Evolutionary conservation across 2,113 vertebrate genomes (phyloP), one percentile per base, ranked within the genome.

Genomic region (Rhynchomys soricoides): DNA sequence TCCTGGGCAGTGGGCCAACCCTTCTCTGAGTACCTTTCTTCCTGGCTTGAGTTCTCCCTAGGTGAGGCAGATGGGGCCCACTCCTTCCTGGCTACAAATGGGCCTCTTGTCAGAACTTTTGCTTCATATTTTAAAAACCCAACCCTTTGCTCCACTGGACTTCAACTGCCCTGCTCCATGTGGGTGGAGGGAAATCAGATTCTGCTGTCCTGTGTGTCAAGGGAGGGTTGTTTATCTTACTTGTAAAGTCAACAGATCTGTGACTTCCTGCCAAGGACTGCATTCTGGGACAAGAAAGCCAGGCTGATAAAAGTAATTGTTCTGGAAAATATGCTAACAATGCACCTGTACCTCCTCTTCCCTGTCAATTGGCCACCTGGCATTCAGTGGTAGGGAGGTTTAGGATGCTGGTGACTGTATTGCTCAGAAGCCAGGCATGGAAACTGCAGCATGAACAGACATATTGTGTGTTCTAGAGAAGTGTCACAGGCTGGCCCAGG

Each of bases 141-240:
- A 82, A 21, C 66, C 59, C 90, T 91, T 37, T 55, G 19, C 45
- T 92, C 87, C 86, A 59, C 91, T 55, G 43, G 21, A 55, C 86
- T 87, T 74, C n/a, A 77, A 31, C 66, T 66, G 92, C 77, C 50
- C 91, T 71, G 13, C 68, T 70, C 88, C 9, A 6, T 31, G 43
- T 52, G 66, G 89, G 70, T 81, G 87, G 91, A 79, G 70, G 93
- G 96, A 96, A 97, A 87, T 88, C 82, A 81, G 95, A 64, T 78
- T 88, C 90, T 90, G 94, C 88, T 24, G 34, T 78, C 95, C 97
- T 96, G 88, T 92, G 17, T 94, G 97, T 97, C 96, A 95, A 97
- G 94, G 86, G 96, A 97, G 93, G 75, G 89, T 94, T 97, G 85
- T 97, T 96, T 97, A 97, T 79, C 77, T 89, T 95, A 6, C 68